Base-by-base conservation (phyloP, 2,888 invertebrate genomes). In the Cordilura impudica region DNA sequence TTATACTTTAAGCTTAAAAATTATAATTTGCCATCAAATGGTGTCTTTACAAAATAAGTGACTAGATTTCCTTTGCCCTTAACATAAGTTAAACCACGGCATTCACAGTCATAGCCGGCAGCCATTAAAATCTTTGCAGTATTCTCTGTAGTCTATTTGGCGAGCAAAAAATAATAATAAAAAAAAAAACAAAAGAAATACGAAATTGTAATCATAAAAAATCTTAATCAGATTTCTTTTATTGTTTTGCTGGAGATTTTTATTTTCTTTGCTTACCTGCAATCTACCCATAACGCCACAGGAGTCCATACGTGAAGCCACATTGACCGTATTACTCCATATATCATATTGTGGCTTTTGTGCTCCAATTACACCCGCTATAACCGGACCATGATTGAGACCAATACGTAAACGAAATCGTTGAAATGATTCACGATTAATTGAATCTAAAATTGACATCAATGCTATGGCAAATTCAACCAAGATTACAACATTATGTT, bases 331-430 rank as follows among this genome's bases (percentile, higher is more conserved):
- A 90, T 99, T 98, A 12, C 98, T 98, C 98, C 98, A 99, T 84
- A 99, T 98, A 88, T 99, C 98, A 90, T 98, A 98, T 90, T 98
- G 98, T 0, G 98, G 98, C 87, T 98, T 98, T 89, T 98, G 97
- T 0, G 98, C 98, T 0, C 98, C 98, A 21, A 98, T 97, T 16
- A 98, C 98, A 0, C 98, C 98, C 0, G 98, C 98, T 87, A 98
- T 98, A 21, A 98, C 97, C 0, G 90, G 90, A 0, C 90, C 90
- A 78, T 90, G 90, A 85, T 90, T 90, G 70, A 90, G 85, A 26
- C 90, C 99, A 88, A 98, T 96, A 90, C 98, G 92, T 23, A 99
- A 92, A 86, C 97, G 95, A 89, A 99, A 99, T 85, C 97, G 93
- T 91, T 99, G 98, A 90, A 98, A 98, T 21, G 98, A 98, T 90